Evolutionary conservation across 2,888 invertebrate species (phyloP), one percentile per base, ranked within the genome.

Genomic region (Eubasilissa splendida): DNA sequence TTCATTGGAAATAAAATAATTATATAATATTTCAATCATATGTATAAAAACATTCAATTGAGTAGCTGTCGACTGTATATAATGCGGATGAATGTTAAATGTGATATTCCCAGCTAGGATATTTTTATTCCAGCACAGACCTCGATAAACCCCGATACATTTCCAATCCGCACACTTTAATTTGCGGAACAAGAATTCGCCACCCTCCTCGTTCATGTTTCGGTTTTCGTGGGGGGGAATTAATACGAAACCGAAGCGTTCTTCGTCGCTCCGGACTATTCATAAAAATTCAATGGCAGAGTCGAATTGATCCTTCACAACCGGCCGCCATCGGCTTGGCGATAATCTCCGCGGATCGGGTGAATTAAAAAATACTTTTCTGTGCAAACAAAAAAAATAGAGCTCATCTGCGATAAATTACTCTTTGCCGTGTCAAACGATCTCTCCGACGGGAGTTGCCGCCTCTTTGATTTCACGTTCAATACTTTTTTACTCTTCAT

Each of bases 361-460:
- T 10, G 76, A 66, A 76, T 66, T 76, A 66, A 76, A 66, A 65
- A 54, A 14, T 12, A 12, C 54, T 76, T 66, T 66, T 76, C 42
- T 63, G 11, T 63, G 42, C 42, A 7, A 42, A 7, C 12, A 31
- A 63, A 54, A 70, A 52, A 68, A 10, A 68, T 54, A 42, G 4
- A 60, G 60, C 63, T 63, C 63, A 60, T 50, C 42, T 54, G 52
- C 33, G 52, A 63, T 76, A 60, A 63, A 76, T 63, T 63, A 70
- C 52, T 54, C 70, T 70, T 70, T 63, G 53, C 54, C 33, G 70
- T 52, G 53, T 70, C 42, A 42, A 42, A 42, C 42, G 42, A 42
- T 42, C 42, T 42, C 4, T 42, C 42, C 42, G 4, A 7, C 42
- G 42, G 42, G 7, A 42, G 4, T 4, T 42, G 7, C 42, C 42